Evolutionary conservation across 2,888 invertebrate genomes (phyloP), one percentile per base, ranked within the genome.

Genomic region (Polyommatus icarus): DNA sequence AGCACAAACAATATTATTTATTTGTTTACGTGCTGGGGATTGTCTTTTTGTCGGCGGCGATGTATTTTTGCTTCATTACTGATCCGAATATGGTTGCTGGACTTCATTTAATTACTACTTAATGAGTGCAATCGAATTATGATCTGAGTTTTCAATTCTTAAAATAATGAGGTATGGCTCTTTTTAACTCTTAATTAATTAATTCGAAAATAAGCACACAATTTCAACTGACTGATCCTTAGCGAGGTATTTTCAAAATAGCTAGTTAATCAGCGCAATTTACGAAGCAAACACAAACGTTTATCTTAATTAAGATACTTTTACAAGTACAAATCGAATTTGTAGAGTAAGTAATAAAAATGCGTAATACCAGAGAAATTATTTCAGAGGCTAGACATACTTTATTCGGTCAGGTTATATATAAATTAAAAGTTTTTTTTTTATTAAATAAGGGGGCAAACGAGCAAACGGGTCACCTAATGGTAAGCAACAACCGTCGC

Each of bases 71-170:
- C 81, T 82, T 80, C 81, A 81, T 82, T 81, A 79, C 75, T 72
- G 77, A 67, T 59, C 89, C 88, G 87, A 90, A 91, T 90, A 91
- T 83, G 90, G 90, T 83, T 84, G 82, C 83, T 81, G 85, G 85
- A 85, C 84, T 89, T 87, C 89, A 89, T 91, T 91, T 82, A 91
- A 92, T 92, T 91, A 90, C 87, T 83, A 87, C 86, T 85, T 90
- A 90, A 90, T 90, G 89, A 88, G 87, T 86, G 85, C 86, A 89
- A 87, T 89, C 89, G 89, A 90, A 90, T 88, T 87, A 87, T 89
- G 87, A 88, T 87, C 86, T 84, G 87, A 82, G 83, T 88, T 88
- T 54, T 89, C 87, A 88, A 89, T 87, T 87, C 85, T 81, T 82
- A 83, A 83, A 80, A 84, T 85, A 73, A 67, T 67, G 6, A 67